phyloP scores from a whole-genome alignment of 2,888 invertebrate genomes.

The Lordiphosa andalusiaca region DNA sequence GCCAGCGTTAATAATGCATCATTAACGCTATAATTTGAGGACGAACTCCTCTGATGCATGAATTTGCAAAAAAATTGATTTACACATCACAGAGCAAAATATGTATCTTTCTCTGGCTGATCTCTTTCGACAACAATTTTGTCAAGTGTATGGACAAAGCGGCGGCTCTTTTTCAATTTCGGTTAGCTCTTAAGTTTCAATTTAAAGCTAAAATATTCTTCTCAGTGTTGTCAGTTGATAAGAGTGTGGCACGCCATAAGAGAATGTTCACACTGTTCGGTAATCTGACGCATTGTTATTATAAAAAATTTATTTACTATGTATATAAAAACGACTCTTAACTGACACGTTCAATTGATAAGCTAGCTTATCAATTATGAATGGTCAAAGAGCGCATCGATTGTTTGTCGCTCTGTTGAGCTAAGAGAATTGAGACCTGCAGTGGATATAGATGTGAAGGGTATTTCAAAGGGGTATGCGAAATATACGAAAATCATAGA shows the following conservation, averaged over 20 bases:
- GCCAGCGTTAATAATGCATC: slow-evolving; percentile 78
- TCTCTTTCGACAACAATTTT: slow-evolving; percentile 6
- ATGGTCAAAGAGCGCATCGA: too few species aligned
- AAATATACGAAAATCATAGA: too few species aligned
- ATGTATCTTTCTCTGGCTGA: slow-evolving; percentile 8
- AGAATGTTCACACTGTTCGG: slow-evolving; percentile 19
- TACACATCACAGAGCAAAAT: background rate
- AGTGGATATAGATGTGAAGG: too few species aligned
- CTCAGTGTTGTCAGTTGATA: slow-evolving; percentile 32
- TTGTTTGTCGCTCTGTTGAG: too few species aligned
- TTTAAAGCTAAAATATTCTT: slow-evolving; percentile 28
- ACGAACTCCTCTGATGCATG: slow-evolving; percentile 50
- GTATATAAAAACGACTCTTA: too few species aligned
- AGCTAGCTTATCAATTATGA: too few species aligned
- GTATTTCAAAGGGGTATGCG: too few species aligned
- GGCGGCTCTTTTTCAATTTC: slow-evolving; percentile 13
- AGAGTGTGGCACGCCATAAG: slow-evolving; percentile 37
- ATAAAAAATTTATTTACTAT: slow-evolving; percentile 22
- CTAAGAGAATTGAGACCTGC: too few species aligned
- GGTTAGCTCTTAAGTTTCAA: slow-evolving; percentile 21
- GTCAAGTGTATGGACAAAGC: slow-evolving; percentile 3
- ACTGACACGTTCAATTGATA: too few species aligned
- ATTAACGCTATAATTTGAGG: slow-evolving; percentile 77
- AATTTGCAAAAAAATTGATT: slow-evolving; percentile 53
- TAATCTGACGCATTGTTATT: background rate